Evolutionary conservation across 2,113 vertebrate species (phyloP), one percentile per base, ranked within the genome.

Genomic region (Aleadryas rufinucha): DNA sequence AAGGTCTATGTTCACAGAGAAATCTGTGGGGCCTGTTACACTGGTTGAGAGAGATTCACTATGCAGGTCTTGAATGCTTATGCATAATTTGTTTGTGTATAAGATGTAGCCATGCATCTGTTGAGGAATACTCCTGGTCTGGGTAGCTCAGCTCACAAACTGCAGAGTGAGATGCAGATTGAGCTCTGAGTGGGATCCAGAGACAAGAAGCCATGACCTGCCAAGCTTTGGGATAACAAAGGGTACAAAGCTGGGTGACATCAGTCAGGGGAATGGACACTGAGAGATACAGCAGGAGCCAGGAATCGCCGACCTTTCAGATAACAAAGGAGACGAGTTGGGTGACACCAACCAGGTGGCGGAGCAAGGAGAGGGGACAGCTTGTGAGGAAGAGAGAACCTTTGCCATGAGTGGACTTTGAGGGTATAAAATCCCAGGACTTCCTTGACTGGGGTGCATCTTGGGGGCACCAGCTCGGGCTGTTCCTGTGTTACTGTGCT

Each of bases 381-480:
- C 16, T 24, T 0, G 0, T 7, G n/a, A 61, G 47, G n/a, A 45
- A 39, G 15, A n/a, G 13, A 31, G 18, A 61, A 23, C 13, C 13
- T 22, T 70, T 39, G 11, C 28, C 1, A 0, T 7, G 2, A 16
- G 24, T 45, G 5, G n/a, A 53, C 28, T 70, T 16, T 2, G 19
- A n/a, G 18, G 10, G 3, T n/a, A 24, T 69, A 45, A 69, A 68
- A 19, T 1, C 28, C 15, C 12, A 33, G 45, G 23, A 8, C 1
- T 52, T 69, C 23, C 33, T 39, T 39, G 28, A 7, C 4, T 39
- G 22, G 18, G 13, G 1, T 16, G 3, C 27, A 3, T 37, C 27
- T 5, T 68, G 22, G 15, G 18, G 22, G 3, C 33, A 77, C 2
- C 5, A 31, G 8, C 35, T 59, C 0, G 0, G 31, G 26, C 44